phyloP scores from a whole-genome alignment of 2,888 invertebrate species.

The Plagiodera versicolora region DNA sequence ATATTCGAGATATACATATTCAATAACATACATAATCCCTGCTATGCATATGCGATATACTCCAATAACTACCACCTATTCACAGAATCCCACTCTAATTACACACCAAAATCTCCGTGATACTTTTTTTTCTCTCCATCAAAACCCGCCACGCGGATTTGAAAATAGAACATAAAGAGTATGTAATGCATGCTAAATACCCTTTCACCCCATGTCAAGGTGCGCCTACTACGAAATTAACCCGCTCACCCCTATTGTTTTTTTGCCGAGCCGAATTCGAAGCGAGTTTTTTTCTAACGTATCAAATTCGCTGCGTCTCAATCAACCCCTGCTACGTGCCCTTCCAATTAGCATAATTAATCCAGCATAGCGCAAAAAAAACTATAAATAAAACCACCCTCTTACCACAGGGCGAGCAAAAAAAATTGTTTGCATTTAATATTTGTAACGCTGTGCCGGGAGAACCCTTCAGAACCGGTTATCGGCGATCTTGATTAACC shows the following conservation, averaged over 20 bases:
- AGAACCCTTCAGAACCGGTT: constrained; percentile 33
- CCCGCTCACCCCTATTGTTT: constrained; percentile 34
- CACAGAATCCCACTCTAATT: constrained; percentile 18
- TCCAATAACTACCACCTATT: neutral
- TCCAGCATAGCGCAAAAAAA: constrained; percentile 35
- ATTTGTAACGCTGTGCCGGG: constrained; percentile 31
- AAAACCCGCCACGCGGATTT: constrained; percentile 22
- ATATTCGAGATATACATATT: neutral
- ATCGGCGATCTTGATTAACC: constrained; percentile 35
- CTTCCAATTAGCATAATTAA: constrained; percentile 37
- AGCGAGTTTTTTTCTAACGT: constrained; percentile 26
- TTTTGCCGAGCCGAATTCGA: constrained; percentile 30
- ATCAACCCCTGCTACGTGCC: constrained; percentile 30
- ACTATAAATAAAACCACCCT: constrained; percentile 37
- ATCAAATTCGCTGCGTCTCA: constrained; percentile 33
- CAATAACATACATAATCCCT: no score
- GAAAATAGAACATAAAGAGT: constrained; percentile 28
- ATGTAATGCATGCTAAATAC: constrained; percentile 35
- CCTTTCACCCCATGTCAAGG: constrained; percentile 30
- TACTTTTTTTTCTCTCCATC: constrained; percentile 19
- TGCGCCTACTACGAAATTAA: constrained; percentile 33
- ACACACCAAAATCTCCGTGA: constrained; percentile 27
- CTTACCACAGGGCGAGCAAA: constrained; percentile 34
- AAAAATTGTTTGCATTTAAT: constrained; percentile 38
- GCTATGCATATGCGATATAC: neutral